Evolutionary conservation across 2,113 vertebrate genomes (phyloP), one percentile per base, ranked within the genome.

Genomic region (Fulmarus glacialis): DNA sequence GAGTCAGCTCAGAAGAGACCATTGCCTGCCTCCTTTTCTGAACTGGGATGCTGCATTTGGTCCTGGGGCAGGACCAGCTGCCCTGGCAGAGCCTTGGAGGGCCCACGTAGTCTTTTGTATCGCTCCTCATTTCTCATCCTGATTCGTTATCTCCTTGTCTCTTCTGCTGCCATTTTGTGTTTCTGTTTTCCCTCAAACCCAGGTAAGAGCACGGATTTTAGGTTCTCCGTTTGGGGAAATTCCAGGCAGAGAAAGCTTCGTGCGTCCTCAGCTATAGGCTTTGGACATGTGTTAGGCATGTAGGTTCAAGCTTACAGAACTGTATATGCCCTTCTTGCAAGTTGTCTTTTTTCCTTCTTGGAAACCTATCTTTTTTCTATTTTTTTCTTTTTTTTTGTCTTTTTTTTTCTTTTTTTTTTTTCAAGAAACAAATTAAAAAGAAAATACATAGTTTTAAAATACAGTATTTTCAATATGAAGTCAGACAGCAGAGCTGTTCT

Each of bases 201-300:
- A 32, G 79, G 24, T 45, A 64, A 87, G 59, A 77, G 45, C 43
- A 62, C 50, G 63, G 42, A 45, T 77, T 90, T 90, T 40, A 63
- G 32, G 11, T 47, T 78, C n/a, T 82, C 27, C 21, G 1, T 68
- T 50, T 91, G 71, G 36, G 72, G 68, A 34, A 40, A 32, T 48
- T 82, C 34, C 52, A 72, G n/a, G 1, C 1, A 27, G 52, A 47
- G 53, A 17, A 63, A 23, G 19, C 23, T 5, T 17, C 0, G 0
- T 12, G 26, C 63, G n/a, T 55, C 47, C 73, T 62, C 75, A 52
- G 60, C 62, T 62, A 0, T 11, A 40, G 43, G 53, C 30, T 55
- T 12, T 56, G 55, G 29, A 8, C 20, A 2, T 73, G 58, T 24
- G 45, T 26, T 87, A 14, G 8, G 38, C 20, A 15, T 4, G 11